phyloP scores from a whole-genome alignment of 1,140 invertebrate genomes.

The Atta texana region DNA sequence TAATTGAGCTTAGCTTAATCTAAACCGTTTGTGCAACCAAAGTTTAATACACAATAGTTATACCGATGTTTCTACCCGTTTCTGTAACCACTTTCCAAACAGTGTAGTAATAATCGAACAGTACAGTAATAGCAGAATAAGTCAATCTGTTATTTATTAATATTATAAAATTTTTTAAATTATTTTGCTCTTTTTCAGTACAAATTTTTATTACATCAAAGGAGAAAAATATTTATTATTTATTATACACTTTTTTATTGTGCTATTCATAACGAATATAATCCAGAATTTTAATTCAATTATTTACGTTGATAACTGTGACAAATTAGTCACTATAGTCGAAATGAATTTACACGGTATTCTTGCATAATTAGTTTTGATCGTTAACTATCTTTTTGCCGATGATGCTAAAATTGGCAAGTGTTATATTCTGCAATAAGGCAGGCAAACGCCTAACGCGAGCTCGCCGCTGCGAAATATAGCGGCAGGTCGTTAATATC shows the following conservation, averaged over 20 bases:
- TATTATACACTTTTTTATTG: neutral
- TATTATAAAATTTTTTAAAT: neutral
- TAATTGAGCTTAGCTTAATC: constrained; percentile 40
- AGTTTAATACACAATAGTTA: constrained; percentile 24
- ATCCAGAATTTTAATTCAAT: neutral
- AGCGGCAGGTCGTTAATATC: constrained; percentile 67
- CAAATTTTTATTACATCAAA: too few relatives aligned
- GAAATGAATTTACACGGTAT: neutral
- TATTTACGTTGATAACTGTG: neutral
- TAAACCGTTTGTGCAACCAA: constrained; percentile 14
- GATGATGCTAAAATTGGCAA: constrained; percentile 41
- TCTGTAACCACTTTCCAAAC: constrained; percentile 10
- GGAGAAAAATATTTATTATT: neutral
- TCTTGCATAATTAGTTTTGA: constrained; percentile 25
- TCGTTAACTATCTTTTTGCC: constrained; percentile 40
- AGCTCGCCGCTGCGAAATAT: constrained; percentile 64
- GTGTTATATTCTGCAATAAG: constrained; percentile 36
- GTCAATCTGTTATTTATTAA: neutral
- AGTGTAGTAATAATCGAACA: neutral
- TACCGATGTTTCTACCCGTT: constrained; percentile 20
- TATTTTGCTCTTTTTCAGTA: neutral
- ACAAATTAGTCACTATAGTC: constrained; percentile 1
- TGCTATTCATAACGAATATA: neutral
- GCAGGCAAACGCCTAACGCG: constrained; percentile 24
- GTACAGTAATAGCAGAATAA: constrained; percentile 6